Base-by-base conservation (phyloP, 2,797 vertebrate genomes). In the Squalus acanthias region DNA sequence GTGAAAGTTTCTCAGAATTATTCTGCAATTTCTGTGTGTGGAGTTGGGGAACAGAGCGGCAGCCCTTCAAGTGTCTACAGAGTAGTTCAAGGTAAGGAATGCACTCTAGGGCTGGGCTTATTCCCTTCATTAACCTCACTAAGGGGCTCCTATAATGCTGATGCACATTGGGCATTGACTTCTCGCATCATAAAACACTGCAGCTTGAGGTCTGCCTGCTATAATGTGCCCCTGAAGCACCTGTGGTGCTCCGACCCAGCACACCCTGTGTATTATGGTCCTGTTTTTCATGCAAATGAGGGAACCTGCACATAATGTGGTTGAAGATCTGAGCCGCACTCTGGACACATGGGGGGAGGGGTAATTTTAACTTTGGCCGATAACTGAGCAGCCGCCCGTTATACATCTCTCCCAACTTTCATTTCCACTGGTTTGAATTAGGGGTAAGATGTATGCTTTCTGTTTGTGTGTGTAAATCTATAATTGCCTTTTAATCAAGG, bases 1-100 rank as follows among this genome's bases (percentile, higher is more conserved):
- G 99, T 98, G 96, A 98, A 98, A 97, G 97, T 97, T 24, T 96
- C 98, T 96, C 97, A 97, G 0, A 98, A 97, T 17, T 97, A 98
- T 15, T 97, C 96, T 63, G 98, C 97, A 0, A 96, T 97, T 33
- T 39, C 94, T 60, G 13, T n/a, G 96, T 97, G 97, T 97, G 97
- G 96, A 0, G 94, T 97, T 0, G 96, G 93, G 63, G 97, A 96
- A 24, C 97, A 97, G 50, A 93, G 46, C 2, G 97, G 96, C 39
- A 96, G 96, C 12, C 97, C 97, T 0, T 97, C 97, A 22, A 97
- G 97, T 95, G 97, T 97, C 88, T 98, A 97, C 97, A 98, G 97
- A 97, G 97, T 97, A 6, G 97, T 97, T 57, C 98, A 97, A 0
- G 98, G 99, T 99, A 97, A 97, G 98, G 24, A 72, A 20, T 76